phyloP scores from a whole-genome alignment of 2,797 vertebrate species.

The Lacerta agilis region DNA sequence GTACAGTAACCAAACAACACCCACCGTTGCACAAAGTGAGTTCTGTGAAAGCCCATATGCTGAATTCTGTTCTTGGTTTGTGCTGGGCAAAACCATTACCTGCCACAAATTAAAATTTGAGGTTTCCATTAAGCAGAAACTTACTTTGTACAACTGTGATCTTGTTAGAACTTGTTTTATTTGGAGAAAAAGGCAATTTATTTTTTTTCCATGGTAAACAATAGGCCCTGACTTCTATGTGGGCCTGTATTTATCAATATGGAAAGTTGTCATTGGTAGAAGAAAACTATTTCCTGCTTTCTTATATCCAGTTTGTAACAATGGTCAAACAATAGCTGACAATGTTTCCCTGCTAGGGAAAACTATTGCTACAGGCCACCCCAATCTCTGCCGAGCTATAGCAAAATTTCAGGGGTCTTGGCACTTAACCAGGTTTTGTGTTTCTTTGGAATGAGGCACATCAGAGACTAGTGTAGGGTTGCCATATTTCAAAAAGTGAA shows the following conservation, averaged over 20 bases:
- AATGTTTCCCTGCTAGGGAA: not conserved
- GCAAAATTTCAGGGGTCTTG: no score
- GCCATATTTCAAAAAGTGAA: no score
- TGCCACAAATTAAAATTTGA: not conserved
- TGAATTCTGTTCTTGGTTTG: conserved; percentile 17
- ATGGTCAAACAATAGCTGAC: not conserved
- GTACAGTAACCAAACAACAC: conserved; percentile 51
- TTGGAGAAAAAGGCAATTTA: not conserved
- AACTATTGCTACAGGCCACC: not conserved
- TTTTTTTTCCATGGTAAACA: not conserved
- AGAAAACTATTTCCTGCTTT: not conserved
- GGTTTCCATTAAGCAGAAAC: not conserved
- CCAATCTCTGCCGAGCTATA: no score
- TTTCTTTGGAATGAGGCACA: no score
- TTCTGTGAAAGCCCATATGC: conserved; percentile 27
- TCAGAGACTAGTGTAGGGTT: no score
- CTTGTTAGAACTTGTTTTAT: not conserved
- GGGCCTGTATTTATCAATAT: not conserved
- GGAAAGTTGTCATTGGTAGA: not conserved
- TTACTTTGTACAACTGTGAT: not conserved
- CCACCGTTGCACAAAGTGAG: not conserved
- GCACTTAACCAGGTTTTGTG: no score
- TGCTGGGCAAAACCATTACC: not conserved
- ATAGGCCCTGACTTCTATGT: not conserved
- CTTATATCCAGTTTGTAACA: not conserved